These are phyloP conservation scores for Tromatobia lineatoria DNA, from an alignment of 2,888 invertebrate genomes.

Conservation along the genomic window DNA sequence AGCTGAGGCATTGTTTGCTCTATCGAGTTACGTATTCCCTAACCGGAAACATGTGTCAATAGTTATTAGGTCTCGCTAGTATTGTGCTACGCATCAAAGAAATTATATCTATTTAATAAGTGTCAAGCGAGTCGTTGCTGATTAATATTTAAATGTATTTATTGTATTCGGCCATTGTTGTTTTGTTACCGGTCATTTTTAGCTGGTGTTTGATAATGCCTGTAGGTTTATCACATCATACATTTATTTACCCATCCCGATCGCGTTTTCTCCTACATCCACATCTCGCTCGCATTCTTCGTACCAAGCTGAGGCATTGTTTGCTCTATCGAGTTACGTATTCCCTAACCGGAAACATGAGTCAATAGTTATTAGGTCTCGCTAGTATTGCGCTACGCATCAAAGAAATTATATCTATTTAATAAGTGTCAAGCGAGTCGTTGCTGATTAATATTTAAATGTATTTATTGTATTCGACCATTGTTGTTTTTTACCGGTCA, in stretches of 20 bases:
- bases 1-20: conserved; percentile 81
- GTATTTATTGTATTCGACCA: no score
- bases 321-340: conserved; percentile 83
- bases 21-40: conserved; percentile 81
- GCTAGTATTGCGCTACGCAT: background rate
- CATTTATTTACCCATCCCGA: conserved; percentile 73
- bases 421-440: background rate
- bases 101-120: conserved; percentile 9
- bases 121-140: background rate
- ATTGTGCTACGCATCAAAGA: background rate
- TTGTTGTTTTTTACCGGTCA: background rate
- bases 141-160: background rate
- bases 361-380: conserved; percentile 77
- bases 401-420: conserved; percentile 8
- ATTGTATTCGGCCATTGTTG: no score
- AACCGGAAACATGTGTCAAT: conserved; percentile 81
- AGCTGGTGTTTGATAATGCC: no score
- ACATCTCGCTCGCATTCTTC: conserved; percentile 56
- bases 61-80: conserved; percentile 73
- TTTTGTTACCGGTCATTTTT: background rate
- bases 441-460: background rate
- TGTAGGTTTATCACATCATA: conserved; percentile 65
- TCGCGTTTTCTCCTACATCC: conserved; percentile 36
- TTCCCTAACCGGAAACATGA: conserved; percentile 80
- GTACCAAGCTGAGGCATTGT: conserved; percentile 80